Evolutionary conservation across 2,888 invertebrate genomes (phyloP).

Genomic region (Meteorus colon): DNA sequence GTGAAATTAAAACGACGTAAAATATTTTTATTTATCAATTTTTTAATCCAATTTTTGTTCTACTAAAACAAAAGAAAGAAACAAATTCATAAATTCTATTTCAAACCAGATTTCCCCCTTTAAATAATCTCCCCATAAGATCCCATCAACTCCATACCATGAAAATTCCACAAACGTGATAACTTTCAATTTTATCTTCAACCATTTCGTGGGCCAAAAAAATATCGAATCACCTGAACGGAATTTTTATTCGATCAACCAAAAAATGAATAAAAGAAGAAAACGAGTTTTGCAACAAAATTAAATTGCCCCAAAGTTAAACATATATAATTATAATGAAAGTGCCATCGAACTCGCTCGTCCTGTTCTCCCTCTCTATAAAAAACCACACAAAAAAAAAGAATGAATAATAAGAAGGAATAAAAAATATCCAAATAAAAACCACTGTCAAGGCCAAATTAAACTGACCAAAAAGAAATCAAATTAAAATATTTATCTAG

Average conservation of each 20-base stretch:
- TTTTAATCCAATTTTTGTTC: too few species aligned
- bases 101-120: too few species aligned
- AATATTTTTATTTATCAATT: too few species aligned
- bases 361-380: background rate
- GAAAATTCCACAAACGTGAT: background rate
- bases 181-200: background rate
- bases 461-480: conserved; percentile 44
- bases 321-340: conserved; percentile 61
- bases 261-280: background rate
- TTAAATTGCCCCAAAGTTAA: conserved; percentile 57
- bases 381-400: too few species aligned
- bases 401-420: background rate
- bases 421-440: background rate
- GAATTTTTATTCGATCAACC: background rate
- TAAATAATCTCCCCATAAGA: too few species aligned
- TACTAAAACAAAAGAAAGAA: too few species aligned
- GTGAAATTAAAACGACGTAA: background rate
- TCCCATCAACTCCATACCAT: background rate
- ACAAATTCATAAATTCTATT: too few species aligned
- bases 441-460: conserved; percentile 67
- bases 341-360: conserved; percentile 67
- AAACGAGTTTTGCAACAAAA: background rate
- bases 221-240: background rate
- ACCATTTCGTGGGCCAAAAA: background rate
- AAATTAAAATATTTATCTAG: conserved; percentile 49